Conservation (phyloP, 2,113 vertebrate species). For the Notothenia coriiceps region DNA sequence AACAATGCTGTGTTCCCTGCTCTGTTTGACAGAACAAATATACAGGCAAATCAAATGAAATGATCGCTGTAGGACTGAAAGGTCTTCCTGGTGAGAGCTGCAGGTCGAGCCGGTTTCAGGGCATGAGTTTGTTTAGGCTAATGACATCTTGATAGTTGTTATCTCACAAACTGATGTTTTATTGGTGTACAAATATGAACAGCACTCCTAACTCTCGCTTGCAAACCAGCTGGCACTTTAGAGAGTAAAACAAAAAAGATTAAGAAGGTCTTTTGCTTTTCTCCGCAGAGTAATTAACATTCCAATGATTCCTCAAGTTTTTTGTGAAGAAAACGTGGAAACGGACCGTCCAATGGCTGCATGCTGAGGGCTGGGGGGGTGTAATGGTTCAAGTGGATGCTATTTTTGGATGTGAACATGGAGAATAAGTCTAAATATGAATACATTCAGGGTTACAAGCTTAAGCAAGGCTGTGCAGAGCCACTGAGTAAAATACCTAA, state of each 20-base stretch:
- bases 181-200: slow-evolving; percentile 15
- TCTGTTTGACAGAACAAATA: slow-evolving; percentile 23
- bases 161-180: slow-evolving; percentile 34
- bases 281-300: slow-evolving; percentile 79
- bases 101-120: slow-evolving; percentile 64
- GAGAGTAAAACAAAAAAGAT: neutral
- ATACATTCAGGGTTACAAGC: slow-evolving; percentile 46
- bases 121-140: slow-evolving; percentile 66
- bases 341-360: slow-evolving; percentile 47
- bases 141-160: slow-evolving; percentile 51
- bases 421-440: slow-evolving; percentile 57
- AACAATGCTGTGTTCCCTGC: neutral
- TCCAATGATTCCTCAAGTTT: slow-evolving; percentile 80
- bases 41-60: slow-evolving; percentile 25
- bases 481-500: neutral
- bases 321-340: slow-evolving; percentile 72
- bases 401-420: slow-evolving; percentile 73
- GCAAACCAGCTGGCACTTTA: slow-evolving; percentile 43
- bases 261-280: slow-evolving; percentile 58
- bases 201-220: slow-evolving; percentile 4
- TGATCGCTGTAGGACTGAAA: slow-evolving; percentile 36
- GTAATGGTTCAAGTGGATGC: slow-evolving; percentile 57
- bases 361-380: slow-evolving; percentile 18
- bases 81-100: slow-evolving; percentile 30
- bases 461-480: slow-evolving; percentile 14